phyloP scores from a whole-genome alignment of 2,888 invertebrate genomes.

The Meteorus colon region DNA sequence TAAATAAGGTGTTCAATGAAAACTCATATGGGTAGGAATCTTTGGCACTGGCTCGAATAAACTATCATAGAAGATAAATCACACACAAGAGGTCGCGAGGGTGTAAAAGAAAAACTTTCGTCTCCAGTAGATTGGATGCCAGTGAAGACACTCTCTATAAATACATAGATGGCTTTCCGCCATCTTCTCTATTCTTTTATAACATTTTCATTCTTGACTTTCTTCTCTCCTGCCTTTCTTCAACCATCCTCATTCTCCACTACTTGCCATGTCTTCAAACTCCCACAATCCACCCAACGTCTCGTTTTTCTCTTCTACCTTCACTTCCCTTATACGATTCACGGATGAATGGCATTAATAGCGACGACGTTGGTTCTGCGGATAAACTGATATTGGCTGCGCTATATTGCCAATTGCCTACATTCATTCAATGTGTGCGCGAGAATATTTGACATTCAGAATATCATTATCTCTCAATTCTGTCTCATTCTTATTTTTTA shows the following conservation, averaged over 20 bases:
- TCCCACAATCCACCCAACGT: slow-evolving; percentile 48
- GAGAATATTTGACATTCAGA: neutral
- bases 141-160: slow-evolving; percentile 30
- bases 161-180: neutral
- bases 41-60: slow-evolving; percentile 59
- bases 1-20: slow-evolving; percentile 67
- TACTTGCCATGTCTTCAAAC: slow-evolving; percentile 39
- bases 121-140: slow-evolving; percentile 54
- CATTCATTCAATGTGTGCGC: slow-evolving; percentile 67
- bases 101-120: slow-evolving; percentile 64
- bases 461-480: too few relatives aligned
- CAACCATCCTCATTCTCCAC: slow-evolving; percentile 2
- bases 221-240: slow-evolving; percentile 39
- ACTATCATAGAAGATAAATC: slow-evolving; percentile 68
- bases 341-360: slow-evolving; percentile 59
- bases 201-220: slow-evolving; percentile 38
- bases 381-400: slow-evolving; percentile 67
- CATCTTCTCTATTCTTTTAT: slow-evolving; percentile 43
- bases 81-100: slow-evolving; percentile 46
- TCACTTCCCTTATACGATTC: slow-evolving; percentile 41
- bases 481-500: neutral
- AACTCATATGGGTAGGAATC: slow-evolving; percentile 60
- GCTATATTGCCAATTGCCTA: slow-evolving; percentile 69
- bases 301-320: slow-evolving; percentile 40
- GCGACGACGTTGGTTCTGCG: slow-evolving; percentile 57